These are phyloP conservation scores for Anhinga rufa DNA, from an alignment of 2,113 vertebrate species.

Conservation along the genomic window DNA sequence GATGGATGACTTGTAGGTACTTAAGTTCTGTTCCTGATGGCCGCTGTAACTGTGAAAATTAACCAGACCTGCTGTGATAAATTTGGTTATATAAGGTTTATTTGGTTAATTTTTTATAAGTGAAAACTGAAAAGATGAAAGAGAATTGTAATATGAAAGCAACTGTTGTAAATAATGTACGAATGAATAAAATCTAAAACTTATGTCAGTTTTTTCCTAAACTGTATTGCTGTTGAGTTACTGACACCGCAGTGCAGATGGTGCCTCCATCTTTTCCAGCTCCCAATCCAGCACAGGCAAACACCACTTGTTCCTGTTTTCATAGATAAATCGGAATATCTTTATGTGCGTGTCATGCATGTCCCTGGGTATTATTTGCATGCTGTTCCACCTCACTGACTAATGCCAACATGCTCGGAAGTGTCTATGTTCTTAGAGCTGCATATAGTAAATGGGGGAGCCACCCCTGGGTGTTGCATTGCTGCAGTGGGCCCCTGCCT, in stretches of 20 bases:
- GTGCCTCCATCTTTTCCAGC: not conserved
- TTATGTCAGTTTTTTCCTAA: conserved; percentile 54
- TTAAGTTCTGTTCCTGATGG: conserved; percentile 66
- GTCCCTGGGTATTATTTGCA: not conserved
- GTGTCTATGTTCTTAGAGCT: not conserved
- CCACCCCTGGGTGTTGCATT: fast-evolving
- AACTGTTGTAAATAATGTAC: conserved; percentile 91
- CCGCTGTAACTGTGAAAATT: conserved; percentile 74
- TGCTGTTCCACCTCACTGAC: not conserved
- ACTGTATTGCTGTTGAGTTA: conserved; percentile 32
- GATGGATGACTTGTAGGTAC: conserved; percentile 69
- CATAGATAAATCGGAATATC: not conserved
- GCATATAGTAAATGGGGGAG: not conserved
- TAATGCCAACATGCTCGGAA: not conserved
- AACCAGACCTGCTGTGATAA: conserved; percentile 74
- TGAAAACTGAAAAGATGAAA: conserved; percentile 88
- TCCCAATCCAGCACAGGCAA: not conserved
- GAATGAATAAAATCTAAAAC: conserved; percentile 80
- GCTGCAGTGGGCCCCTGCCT: not conserved
- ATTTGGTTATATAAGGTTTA: conserved; percentile 76
- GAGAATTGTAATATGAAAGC: conserved; percentile 87
- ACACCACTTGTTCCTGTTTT: not conserved
- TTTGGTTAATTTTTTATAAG: conserved; percentile 77
- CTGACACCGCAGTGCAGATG: not conserved
- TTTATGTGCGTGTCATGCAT: not conserved